Evolutionary conservation across 2,113 vertebrate genomes (phyloP).

Genomic region (Ptychochromis oligacanthus): DNA sequence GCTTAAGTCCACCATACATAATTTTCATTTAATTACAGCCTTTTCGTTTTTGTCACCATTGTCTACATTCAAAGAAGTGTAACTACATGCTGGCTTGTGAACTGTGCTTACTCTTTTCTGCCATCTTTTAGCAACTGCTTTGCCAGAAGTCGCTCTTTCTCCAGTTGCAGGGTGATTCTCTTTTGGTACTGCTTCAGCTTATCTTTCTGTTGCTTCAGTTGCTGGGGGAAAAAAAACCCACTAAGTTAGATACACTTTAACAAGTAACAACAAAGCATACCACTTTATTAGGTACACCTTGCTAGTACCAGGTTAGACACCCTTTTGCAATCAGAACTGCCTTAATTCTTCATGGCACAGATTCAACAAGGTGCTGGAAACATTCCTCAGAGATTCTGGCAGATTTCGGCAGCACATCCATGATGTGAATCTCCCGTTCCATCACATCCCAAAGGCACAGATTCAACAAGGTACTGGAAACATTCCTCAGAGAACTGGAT

Average conservation of each 20-base stretch:
- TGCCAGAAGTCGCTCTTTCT: slow-evolving; percentile 86
- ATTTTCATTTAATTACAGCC: too few species aligned
- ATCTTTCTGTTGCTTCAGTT: slow-evolving; percentile 97
- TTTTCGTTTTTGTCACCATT: not conserved
- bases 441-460: not conserved
- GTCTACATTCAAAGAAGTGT: not conserved
- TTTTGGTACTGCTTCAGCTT: slow-evolving; percentile 92
- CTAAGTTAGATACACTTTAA: not conserved
- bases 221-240: slow-evolving; percentile 69
- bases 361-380: too few species aligned
- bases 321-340: too few species aligned
- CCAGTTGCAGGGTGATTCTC: slow-evolving; percentile 82
- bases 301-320: not conserved
- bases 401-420: not conserved
- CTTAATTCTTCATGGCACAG: too few species aligned
- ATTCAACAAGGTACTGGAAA: too few species aligned
- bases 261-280: not conserved
- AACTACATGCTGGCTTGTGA: not conserved
- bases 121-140: slow-evolving; percentile 88
- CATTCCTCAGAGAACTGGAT: too few species aligned
- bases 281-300: not conserved
- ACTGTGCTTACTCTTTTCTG: slow-evolving; percentile 86
- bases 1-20: not conserved
- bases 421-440: not conserved
- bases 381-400: not conserved